These are phyloP conservation scores for Siniperca knerii DNA, from an alignment of 2,113 vertebrate species.

Conservation along the genomic window DNA sequence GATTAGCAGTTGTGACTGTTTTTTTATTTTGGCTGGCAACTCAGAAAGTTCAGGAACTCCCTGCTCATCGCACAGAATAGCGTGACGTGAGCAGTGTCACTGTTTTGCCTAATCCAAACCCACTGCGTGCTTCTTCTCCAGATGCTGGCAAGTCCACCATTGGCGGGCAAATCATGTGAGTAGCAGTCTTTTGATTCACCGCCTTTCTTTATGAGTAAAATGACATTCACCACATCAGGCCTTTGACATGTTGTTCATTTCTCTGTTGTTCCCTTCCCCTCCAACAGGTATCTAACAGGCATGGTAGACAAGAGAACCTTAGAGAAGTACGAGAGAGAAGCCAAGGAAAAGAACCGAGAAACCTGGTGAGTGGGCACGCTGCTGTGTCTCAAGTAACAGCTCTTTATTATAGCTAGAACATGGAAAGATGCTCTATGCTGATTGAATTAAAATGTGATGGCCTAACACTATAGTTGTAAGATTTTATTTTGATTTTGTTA, in stretches of 20 bases:
- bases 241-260: neutral
- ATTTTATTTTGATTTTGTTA: neutral
- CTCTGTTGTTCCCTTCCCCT: neutral
- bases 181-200: neutral
- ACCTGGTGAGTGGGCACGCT: constrained; percentile 88
- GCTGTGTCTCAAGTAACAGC: neutral
- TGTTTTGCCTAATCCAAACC: neutral
- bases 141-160: constrained; percentile 99
- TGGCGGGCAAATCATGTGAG: constrained; percentile 99
- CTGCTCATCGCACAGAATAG: neutral
- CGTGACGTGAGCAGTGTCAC: neutral
- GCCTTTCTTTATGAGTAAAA: neutral
- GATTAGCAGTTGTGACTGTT: neutral
- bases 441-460: neutral
- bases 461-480: neutral
- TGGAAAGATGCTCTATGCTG: neutral
- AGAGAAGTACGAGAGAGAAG: constrained; percentile 99
- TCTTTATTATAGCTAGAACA: neutral
- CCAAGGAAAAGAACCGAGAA: constrained; percentile 99
- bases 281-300: constrained; percentile 94
- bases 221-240: neutral
- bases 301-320: constrained; percentile 99
- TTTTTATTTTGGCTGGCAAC: neutral
- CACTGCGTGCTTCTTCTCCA: constrained; percentile 60
- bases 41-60: neutral